Percentiles rank a stretch among this genome's conserved stretches.
phyloP scores from a whole-genome alignment of 2,797 vertebrate genomes.

The Arctocebus calabarensis region DNA sequence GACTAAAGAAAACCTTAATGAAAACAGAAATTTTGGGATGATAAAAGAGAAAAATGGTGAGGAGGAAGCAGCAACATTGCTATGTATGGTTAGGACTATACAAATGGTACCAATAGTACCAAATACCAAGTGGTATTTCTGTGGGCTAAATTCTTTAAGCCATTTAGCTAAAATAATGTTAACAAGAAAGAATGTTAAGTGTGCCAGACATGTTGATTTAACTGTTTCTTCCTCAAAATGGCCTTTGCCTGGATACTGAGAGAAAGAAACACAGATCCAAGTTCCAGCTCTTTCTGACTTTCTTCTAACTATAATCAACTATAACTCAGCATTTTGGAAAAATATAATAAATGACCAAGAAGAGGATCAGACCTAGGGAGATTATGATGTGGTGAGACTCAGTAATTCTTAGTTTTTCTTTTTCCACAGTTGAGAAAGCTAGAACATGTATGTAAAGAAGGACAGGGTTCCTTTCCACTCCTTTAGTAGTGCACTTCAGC shows the following conservation, averaged over 20 bases:
- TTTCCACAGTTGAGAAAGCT: neutral
- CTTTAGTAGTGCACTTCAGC: neutral
- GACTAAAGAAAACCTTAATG: neutral
- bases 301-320: neutral
- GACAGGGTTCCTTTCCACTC: neutral
- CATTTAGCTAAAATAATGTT: neutral
- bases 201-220: neutral
- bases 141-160: neutral
- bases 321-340: neutral
- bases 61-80: neutral
- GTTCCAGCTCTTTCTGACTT: neutral
- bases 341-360: neutral
- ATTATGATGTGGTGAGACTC: neutral
- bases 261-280: neutral
- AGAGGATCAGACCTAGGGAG: neutral
- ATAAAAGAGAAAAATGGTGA: neutral
- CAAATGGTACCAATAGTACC: neutral
- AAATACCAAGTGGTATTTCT: conserved; percentile 6
- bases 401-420: neutral
- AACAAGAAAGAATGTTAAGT: neutral
- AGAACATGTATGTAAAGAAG: neutral
- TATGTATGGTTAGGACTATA: neutral
- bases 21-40: neutral
- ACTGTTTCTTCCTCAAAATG: neutral
- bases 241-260: neutral